phyloP scores from a whole-genome alignment of 2,113 vertebrate genomes.

The Microcebus jonahi region DNA sequence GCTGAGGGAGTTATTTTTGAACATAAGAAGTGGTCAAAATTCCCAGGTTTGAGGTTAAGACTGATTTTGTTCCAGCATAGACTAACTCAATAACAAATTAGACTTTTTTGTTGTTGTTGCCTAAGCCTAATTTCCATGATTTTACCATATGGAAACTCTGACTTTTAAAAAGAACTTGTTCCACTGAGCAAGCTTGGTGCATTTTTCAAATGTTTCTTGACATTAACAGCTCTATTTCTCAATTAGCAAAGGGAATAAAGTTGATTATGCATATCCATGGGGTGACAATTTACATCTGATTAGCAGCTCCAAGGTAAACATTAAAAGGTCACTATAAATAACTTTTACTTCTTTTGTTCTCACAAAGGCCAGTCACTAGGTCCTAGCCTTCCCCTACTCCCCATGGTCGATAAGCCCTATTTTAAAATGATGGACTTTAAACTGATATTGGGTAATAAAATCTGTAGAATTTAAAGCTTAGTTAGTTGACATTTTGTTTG shows the following conservation, averaged over 20 bases:
- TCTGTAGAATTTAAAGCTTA: slow-evolving; percentile 18
- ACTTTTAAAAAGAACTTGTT: slow-evolving; percentile 73
- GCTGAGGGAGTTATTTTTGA: slow-evolving; percentile 53
- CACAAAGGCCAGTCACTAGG: slow-evolving; percentile 58
- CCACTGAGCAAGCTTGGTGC: slow-evolving; percentile 55
- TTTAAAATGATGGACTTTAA: slow-evolving; percentile 59
- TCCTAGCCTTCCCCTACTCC: not conserved
- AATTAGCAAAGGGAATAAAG: slow-evolving; percentile 83
- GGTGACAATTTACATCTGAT: slow-evolving; percentile 82
- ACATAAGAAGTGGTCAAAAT: not conserved
- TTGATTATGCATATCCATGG: slow-evolving; percentile 81
- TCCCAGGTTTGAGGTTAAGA: slow-evolving; percentile 31
- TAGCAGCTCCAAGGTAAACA: slow-evolving; percentile 78
- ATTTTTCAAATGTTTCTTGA: slow-evolving; percentile 82
- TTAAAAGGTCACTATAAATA: slow-evolving; percentile 81
- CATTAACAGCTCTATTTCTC: slow-evolving; percentile 83
- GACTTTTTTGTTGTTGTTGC: not conserved
- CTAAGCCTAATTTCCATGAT: slow-evolving; percentile 62
- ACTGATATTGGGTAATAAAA: not conserved
- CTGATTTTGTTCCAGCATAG: slow-evolving; percentile 37
- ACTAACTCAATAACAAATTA: slow-evolving; percentile 59
- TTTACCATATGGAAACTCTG: slow-evolving; percentile 79
- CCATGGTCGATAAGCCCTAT: not conserved
- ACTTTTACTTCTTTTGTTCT: slow-evolving; percentile 77
- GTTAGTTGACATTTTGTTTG: slow-evolving; percentile 51